These are phyloP conservation scores for Falco punctatus DNA, from an alignment of 2,113 vertebrate species.

Conservation along the genomic window DNA sequence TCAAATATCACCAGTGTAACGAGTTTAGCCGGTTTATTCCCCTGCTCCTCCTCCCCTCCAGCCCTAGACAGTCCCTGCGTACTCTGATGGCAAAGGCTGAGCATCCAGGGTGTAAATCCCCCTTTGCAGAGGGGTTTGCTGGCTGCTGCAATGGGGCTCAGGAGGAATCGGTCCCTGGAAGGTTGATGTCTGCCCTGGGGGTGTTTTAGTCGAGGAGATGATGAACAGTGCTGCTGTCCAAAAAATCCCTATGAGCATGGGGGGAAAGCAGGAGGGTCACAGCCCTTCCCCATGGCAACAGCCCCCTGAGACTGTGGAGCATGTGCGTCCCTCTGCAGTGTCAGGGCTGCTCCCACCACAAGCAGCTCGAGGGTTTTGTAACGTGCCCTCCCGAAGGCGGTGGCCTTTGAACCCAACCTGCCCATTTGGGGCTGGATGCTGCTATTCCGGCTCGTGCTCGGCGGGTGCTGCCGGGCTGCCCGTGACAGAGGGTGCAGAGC, in stretches of 20 bases:
- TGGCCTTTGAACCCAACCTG: not conserved
- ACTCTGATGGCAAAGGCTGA: not conserved
- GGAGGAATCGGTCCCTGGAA: accelerated
- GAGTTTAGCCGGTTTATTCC: not conserved
- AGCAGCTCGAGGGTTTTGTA: not conserved
- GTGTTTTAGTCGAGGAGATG: not conserved
- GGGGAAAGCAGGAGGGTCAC: not conserved
- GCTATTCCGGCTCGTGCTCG: not conserved
- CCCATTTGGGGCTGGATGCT: not conserved
- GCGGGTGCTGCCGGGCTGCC: not conserved
- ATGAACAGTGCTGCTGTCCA: accelerated
- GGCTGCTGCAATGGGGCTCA: accelerated
- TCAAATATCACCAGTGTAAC: not conserved
- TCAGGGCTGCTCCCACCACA: accelerated
- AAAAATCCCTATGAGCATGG: accelerated
- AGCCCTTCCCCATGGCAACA: accelerated
- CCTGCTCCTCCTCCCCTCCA: not conserved
- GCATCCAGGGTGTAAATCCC: not conserved
- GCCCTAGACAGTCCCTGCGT: not conserved
- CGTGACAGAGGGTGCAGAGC: not conserved
- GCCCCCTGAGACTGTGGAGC: accelerated
- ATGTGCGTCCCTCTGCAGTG: accelerated
- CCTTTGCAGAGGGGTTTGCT: not conserved
- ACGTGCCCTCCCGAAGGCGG: not conserved
- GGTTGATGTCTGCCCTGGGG: accelerated